Evolutionary conservation across 1,140 invertebrate genomes (phyloP).

Genomic region (Cardiocondyla obscurior): DNA sequence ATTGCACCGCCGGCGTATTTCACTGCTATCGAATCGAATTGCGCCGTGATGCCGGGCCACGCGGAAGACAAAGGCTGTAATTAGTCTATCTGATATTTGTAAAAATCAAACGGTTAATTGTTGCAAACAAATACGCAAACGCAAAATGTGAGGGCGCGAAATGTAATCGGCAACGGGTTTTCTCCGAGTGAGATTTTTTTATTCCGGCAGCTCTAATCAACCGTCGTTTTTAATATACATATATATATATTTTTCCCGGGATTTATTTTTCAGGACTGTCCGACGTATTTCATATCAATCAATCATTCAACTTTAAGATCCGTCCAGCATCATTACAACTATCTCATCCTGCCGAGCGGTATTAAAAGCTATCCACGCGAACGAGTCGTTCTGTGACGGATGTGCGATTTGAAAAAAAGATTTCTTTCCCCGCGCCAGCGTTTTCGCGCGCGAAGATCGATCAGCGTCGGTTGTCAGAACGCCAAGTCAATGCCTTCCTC

Average conservation of each 20-base stretch:
- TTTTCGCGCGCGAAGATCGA: slow-evolving; percentile 53
- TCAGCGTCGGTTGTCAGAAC: slow-evolving; percentile 43
- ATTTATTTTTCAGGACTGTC: background rate
- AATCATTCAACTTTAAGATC: slow-evolving; percentile 8
- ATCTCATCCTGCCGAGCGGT: slow-evolving; percentile 21
- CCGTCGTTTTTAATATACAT: background rate
- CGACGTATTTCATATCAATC: background rate
- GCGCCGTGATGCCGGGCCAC: background rate
- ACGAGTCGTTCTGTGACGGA: slow-evolving; percentile 6
- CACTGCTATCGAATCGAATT: slow-evolving; percentile 30
- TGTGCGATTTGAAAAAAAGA: slow-evolving; percentile 46
- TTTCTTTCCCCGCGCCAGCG: slow-evolving; percentile 39
- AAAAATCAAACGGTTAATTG: background rate
- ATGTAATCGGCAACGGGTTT: background rate
- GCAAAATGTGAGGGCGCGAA: background rate
- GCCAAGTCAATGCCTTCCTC: slow-evolving; percentile 10
- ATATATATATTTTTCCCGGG: no score
- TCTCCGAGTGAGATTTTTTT: background rate
- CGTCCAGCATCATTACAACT: background rate
- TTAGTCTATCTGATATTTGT: background rate
- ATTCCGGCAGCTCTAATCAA: background rate
- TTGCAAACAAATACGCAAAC: background rate
- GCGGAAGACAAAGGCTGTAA: slow-evolving; percentile 7
- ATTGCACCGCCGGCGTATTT: slow-evolving; percentile 44
- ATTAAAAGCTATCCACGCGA: slow-evolving; percentile 36